Evolutionary conservation across 2,797 vertebrate species (phyloP).

Genomic region (Mormyrops boulengeri): DNA sequence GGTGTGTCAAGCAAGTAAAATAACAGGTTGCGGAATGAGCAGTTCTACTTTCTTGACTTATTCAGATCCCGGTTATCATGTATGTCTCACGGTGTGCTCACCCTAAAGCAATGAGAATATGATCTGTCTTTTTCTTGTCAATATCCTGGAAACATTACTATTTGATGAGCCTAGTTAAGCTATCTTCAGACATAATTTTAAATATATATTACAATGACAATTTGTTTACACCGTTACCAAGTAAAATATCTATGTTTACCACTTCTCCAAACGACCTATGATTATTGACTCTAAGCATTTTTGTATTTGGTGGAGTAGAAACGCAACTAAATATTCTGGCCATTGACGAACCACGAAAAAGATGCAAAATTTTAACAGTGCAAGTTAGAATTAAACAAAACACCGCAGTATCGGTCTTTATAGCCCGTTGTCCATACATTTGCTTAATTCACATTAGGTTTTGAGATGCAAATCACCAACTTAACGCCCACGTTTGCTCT

Average conservation of each 20-base stretch:
- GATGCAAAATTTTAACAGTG: not conserved
- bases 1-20: not conserved
- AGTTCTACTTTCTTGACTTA: not conserved
- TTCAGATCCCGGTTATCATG: not conserved
- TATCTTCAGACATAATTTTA: not conserved
- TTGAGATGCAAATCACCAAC: not conserved
- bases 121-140: not conserved
- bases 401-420: not conserved
- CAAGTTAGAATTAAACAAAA: not conserved
- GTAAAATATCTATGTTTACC: not conserved
- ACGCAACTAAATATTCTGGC: not conserved
- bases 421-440: not conserved
- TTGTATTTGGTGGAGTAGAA: not conserved
- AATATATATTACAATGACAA: not conserved
- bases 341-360: not conserved
- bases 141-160: not conserved
- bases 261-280: not conserved
- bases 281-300: not conserved
- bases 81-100: not conserved
- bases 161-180: not conserved
- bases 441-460: not conserved
- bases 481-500: conserved; percentile 1
- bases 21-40: not conserved
- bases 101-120: not conserved
- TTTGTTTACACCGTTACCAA: not conserved